A percentile compares a stretch with the other conserved stretches of the same genome.
Conservation (phyloP, 2,888 invertebrate genomes). For the Eristalis intricaria region DNA sequence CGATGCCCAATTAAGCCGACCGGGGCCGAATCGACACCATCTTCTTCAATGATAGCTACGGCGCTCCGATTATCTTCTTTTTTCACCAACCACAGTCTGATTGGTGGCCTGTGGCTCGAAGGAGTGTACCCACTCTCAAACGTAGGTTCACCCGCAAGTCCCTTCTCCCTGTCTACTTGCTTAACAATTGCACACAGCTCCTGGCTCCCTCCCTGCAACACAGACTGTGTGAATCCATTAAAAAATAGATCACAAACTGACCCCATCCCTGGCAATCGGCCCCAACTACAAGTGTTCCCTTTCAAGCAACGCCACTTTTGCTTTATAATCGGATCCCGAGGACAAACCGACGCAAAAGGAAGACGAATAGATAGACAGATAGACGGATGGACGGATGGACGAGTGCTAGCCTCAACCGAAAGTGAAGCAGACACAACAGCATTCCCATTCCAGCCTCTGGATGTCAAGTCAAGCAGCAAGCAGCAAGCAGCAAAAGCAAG, state of each 20-base stretch:
- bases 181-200: not conserved
- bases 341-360: constrained; percentile 25
- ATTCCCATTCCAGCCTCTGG: not conserved
- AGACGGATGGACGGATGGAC: constrained; percentile 65
- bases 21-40: too few relatives aligned
- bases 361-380: constrained; percentile 60
- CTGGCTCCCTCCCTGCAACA: too few relatives aligned
- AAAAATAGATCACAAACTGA: constrained; percentile 33
- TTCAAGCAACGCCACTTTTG: constrained; percentile 31
- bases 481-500: not conserved
- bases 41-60: too few relatives aligned
- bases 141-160: too few relatives aligned
- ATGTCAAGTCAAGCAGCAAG: not conserved
- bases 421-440: constrained; percentile 47
- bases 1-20: too few relatives aligned
- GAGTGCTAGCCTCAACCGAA: constrained; percentile 17
- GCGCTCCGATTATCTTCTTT: too few relatives aligned
- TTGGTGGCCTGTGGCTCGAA: too few relatives aligned
- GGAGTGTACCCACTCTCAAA: too few relatives aligned
- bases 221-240: constrained; percentile 21
- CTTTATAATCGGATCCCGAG: constrained; percentile 21
- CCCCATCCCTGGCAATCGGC: not conserved
- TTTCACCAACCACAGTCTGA: too few relatives aligned
- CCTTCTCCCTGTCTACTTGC: too few relatives aligned
- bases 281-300: constrained; percentile 26